These are phyloP conservation scores for Lepetodrilus schrolli DNA, from an alignment of 2,888 invertebrate genomes.

Conservation along the genomic window DNA sequence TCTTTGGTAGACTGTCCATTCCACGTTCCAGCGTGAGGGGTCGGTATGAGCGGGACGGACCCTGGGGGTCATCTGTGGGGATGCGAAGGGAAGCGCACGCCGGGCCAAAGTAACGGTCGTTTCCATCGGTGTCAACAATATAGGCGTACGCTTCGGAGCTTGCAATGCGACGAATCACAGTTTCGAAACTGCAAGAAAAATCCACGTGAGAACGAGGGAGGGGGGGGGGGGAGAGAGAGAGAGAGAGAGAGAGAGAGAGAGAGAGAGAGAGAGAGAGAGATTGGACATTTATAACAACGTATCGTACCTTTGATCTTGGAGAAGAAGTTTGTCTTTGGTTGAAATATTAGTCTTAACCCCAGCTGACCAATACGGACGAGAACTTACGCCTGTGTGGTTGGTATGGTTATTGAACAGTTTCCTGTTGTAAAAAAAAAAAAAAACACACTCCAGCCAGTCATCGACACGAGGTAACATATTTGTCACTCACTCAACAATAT, in stretches of 20 bases:
- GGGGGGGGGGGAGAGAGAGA: too few species aligned
- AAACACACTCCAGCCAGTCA: too few species aligned
- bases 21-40: not conserved
- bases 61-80: not conserved
- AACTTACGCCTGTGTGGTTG: not conserved
- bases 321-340: not conserved
- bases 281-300: not conserved
- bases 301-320: slow-evolving; percentile 1
- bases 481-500: too few species aligned
- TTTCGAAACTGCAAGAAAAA: slow-evolving; percentile 1
- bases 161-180: not conserved
- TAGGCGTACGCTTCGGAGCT: slow-evolving; percentile 27
- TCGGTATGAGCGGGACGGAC: not conserved
- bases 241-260: too few species aligned
- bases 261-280: too few species aligned
- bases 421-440: not conserved
- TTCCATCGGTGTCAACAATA: not conserved
- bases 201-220: too few species aligned
- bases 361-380: not conserved
- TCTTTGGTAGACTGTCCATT: slow-evolving; percentile 2
- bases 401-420: not conserved
- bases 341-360: not conserved
- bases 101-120: not conserved
- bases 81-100: not conserved
- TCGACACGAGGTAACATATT: too few species aligned